Conservation (phyloP, 2,888 invertebrate species). For the Disparrhopalites patrizii region DNA sequence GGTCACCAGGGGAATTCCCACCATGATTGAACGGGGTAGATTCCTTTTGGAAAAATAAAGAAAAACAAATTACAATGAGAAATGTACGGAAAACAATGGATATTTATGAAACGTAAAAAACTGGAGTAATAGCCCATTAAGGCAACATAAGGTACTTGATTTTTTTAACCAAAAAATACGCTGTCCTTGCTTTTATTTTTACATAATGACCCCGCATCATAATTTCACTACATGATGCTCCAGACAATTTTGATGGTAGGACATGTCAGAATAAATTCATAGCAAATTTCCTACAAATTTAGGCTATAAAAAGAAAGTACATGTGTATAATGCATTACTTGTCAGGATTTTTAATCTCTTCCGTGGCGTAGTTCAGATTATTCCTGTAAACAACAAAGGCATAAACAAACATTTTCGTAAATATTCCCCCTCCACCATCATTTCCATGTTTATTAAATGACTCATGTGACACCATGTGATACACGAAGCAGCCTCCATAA, state of each 20-base stretch:
- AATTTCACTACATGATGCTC: neutral
- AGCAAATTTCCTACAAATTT: too few species aligned
- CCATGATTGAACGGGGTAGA: slow-evolving; percentile 85
- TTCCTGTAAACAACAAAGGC: slow-evolving; percentile 54
- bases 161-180: neutral
- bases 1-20: slow-evolving; percentile 84
- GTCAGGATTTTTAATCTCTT: slow-evolving; percentile 58
- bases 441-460: too few species aligned
- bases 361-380: slow-evolving; percentile 59
- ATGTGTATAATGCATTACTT: slow-evolving; percentile 49
- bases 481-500: too few species aligned
- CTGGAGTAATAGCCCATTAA: too few species aligned
- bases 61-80: neutral
- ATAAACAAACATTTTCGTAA: too few species aligned
- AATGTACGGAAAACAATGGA: neutral
- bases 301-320: too few species aligned
- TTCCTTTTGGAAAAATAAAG: slow-evolving; percentile 63
- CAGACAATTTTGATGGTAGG: too few species aligned
- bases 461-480: too few species aligned
- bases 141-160: too few species aligned
- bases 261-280: too few species aligned
- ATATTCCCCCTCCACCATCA: too few species aligned
- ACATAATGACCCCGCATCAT: neutral
- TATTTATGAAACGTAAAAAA: neutral
- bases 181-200: neutral